Evolutionary conservation across 2,797 vertebrate genomes (phyloP).

Genomic region (Syngnathus acus): DNA sequence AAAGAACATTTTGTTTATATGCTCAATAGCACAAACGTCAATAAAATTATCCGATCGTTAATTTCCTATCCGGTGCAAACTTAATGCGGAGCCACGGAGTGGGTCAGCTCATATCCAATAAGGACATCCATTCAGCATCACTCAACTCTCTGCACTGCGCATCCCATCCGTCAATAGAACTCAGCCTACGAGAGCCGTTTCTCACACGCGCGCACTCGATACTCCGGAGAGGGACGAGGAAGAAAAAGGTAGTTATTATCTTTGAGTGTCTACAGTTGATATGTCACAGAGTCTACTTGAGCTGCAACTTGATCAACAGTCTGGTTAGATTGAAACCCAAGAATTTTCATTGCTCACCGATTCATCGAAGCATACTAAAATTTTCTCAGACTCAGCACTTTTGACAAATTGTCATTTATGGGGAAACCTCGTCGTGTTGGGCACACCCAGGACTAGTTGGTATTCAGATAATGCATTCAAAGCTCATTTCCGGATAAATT

Average conservation of each 20-base stretch:
- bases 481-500: conserved; percentile 23
- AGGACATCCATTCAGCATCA: conserved; percentile 56
- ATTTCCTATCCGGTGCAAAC: conserved; percentile 64
- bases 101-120: conserved; percentile 64
- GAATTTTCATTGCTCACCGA: too few species aligned
- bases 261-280: conserved; percentile 31
- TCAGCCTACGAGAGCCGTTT: conserved; percentile 59
- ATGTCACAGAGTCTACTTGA: background rate
- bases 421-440: too few species aligned
- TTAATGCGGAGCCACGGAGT: conserved; percentile 63
- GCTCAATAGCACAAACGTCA: conserved; percentile 63
- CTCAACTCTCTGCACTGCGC: conserved; percentile 33
- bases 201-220: conserved; percentile 47
- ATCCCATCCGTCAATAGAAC: conserved; percentile 45
- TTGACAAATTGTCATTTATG: too few species aligned
- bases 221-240: conserved; percentile 22
- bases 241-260: conserved; percentile 32
- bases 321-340: background rate
- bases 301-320: background rate
- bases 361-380: too few species aligned
- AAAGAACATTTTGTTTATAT: conserved; percentile 69
- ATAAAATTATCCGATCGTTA: conserved; percentile 69
- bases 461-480: background rate
- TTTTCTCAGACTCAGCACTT: too few species aligned
- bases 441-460: too few species aligned